Conservation (phyloP, 2,888 invertebrate genomes). For the Torymus tubicola region DNA sequence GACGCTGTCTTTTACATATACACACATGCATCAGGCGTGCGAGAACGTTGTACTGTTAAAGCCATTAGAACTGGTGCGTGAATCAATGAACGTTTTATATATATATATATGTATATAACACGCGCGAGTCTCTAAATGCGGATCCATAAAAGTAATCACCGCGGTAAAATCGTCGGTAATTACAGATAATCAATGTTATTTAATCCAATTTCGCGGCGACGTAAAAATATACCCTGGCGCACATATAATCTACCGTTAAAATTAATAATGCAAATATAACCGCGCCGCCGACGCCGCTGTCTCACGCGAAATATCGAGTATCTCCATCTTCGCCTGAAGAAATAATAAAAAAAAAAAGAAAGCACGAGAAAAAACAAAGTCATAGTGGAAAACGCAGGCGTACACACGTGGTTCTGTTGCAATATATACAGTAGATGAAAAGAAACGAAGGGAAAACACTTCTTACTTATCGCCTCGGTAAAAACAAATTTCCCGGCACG, state of each 20-base stretch:
- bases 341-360: background rate
- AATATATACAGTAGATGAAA: background rate
- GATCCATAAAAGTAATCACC: conserved; percentile 13
- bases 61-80: background rate
- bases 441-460: background rate
- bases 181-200: conserved; percentile 37
- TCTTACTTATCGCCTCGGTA: conserved; percentile 16
- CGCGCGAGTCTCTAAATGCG: background rate
- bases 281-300: too few species aligned
- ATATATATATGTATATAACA: too few species aligned
- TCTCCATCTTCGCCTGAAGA: background rate
- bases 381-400: too few species aligned
- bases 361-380: background rate
- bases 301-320: too few species aligned
- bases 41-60: background rate
- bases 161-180: conserved; percentile 14
- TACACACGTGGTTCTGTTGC: too few species aligned
- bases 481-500: conserved; percentile 46
- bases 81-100: background rate
- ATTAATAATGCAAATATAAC: conserved; percentile 27
- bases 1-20: too few species aligned
- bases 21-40: too few species aligned
- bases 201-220: conserved; percentile 29
- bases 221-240: conserved; percentile 19
- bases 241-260: conserved; percentile 30